Evolutionary conservation across 2,888 invertebrate species (phyloP).

Genomic region (Hedya salicella): DNA sequence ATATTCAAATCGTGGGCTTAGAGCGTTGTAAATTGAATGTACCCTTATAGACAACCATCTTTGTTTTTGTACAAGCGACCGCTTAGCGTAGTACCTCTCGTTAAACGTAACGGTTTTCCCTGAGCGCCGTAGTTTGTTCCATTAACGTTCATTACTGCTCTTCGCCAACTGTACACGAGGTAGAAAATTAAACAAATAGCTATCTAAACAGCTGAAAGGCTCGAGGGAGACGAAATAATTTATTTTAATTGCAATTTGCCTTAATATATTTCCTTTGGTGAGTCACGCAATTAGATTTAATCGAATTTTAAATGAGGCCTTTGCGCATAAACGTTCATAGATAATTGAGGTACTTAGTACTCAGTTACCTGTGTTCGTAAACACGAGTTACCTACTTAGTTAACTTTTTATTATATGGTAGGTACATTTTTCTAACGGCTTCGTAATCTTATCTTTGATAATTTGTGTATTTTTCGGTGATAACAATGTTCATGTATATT

Average conservation of each 20-base stretch:
- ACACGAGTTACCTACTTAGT: background rate
- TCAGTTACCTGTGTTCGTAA: background rate
- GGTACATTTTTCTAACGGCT: too few relatives aligned
- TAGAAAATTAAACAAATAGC: slow-evolving; percentile 41
- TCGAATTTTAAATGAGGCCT: slow-evolving; percentile 39
- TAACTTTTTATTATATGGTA: too few relatives aligned
- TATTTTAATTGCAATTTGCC: slow-evolving; percentile 41
- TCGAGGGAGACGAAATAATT: slow-evolving; percentile 40
- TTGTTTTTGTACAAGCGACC: slow-evolving; percentile 31
- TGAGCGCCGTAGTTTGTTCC: slow-evolving; percentile 12
- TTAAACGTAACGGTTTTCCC: background rate
- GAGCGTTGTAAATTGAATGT: slow-evolving; percentile 31
- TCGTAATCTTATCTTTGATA: too few relatives aligned
- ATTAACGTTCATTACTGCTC: background rate
- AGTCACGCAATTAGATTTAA: slow-evolving; percentile 38
- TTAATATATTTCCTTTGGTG: slow-evolving; percentile 37
- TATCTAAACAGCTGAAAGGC: slow-evolving; percentile 37
- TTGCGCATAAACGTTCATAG: slow-evolving; percentile 7
- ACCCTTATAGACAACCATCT: slow-evolving; percentile 30
- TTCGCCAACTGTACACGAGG: slow-evolving; percentile 22
- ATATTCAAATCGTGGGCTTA: slow-evolving; percentile 40
- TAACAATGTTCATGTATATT: too few relatives aligned
- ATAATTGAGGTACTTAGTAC: slow-evolving; percentile 12
- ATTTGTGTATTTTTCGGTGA: too few relatives aligned
- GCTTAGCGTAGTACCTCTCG: background rate